Conservation (phyloP, 2,888 invertebrate genomes). For the Macroteleia sp. region DNA sequence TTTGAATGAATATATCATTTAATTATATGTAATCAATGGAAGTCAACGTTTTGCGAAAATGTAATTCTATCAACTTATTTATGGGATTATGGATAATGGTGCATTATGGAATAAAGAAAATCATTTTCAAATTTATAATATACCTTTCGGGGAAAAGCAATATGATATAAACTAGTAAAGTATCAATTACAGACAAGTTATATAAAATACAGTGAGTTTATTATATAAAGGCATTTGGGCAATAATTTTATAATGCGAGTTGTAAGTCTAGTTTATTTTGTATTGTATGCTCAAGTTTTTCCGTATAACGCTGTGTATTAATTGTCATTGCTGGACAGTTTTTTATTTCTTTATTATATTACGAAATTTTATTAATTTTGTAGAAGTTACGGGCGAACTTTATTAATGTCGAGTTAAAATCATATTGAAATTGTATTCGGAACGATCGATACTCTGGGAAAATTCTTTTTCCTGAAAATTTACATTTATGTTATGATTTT, state of each 20-base stretch:
- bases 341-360: background rate
- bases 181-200: too few species aligned
- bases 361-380: conserved; percentile 5
- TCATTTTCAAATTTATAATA: too few species aligned
- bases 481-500: background rate
- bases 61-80: too few species aligned
- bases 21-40: too few species aligned
- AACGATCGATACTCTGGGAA: conserved; percentile 6
- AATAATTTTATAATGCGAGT: conserved; percentile 4
- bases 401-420: conserved; percentile 16
- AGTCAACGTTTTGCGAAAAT: too few species aligned
- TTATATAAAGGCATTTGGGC: conserved; percentile 7
- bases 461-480: background rate
- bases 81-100: too few species aligned
- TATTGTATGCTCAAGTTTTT: background rate
- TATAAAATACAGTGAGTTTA: background rate
- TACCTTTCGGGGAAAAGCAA: background rate
- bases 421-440: background rate
- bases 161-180: conserved; percentile 7
- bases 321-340: background rate
- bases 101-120: too few species aligned
- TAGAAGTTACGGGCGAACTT: conserved; percentile 3
- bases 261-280: background rate
- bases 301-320: background rate
- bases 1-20: too few species aligned